A percentile compares a stretch with the other conserved stretches of the same genome.
Conservation (phyloP, 2,888 invertebrate genomes). For the Pyrochroa serraticornis region DNA sequence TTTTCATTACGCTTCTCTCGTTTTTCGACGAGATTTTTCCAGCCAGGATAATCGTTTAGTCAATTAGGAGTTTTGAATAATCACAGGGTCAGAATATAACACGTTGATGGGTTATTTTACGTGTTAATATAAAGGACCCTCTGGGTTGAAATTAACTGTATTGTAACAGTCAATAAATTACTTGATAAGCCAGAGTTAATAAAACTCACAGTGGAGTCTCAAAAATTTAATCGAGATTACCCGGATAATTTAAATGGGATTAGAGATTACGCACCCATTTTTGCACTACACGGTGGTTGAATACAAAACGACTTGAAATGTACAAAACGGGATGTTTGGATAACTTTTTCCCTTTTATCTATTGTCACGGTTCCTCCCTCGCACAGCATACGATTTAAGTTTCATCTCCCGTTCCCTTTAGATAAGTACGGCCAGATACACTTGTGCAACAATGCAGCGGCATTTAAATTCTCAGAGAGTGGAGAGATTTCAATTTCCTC, state of each 20-base stretch:
- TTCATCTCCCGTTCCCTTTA: constrained; percentile 2
- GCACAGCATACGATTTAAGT: constrained; percentile 12
- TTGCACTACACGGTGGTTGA: constrained; percentile 6
- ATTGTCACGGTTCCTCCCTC: constrained; percentile 5
- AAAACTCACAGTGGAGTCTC: background rate
- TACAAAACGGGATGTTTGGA: constrained; percentile 13
- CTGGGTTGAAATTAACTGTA: too few species aligned
- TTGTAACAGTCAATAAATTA: too few species aligned
- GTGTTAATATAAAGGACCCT: too few species aligned
- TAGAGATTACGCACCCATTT: constrained; percentile 12
- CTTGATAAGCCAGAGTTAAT: too few species aligned
- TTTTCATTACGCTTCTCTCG: too few species aligned
- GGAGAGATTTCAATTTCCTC: constrained; percentile 15
- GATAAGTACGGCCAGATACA: constrained; percentile 17
- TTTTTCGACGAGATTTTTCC: too few species aligned
- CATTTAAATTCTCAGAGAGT: background rate
- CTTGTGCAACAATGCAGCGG: background rate
- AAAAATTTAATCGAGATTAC: constrained; percentile 10
- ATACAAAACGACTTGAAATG: constrained; percentile 20
- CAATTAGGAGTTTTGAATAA: too few species aligned
- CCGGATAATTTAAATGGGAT: constrained; percentile 16
- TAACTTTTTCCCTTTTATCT: background rate
- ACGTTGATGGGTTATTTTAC: too few species aligned
- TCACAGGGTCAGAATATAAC: too few species aligned
- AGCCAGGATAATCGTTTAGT: too few species aligned